Evolutionary conservation across 2,888 invertebrate species (phyloP).

Genomic region (Euplexia lucipara): DNA sequence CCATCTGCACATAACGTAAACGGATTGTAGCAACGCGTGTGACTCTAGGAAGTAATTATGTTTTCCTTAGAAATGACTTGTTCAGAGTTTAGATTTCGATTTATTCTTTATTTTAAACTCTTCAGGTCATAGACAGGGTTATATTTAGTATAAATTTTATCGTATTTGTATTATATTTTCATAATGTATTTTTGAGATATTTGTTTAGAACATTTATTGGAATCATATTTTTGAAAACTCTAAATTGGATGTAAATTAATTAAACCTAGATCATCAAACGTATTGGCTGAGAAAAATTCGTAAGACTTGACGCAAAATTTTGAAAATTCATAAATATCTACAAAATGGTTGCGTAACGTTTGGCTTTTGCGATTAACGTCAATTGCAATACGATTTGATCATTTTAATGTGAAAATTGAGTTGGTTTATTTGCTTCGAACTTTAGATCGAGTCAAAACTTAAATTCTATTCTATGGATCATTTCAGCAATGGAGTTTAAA

Average conservation of each 20-base stretch:
- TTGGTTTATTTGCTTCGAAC: constrained; percentile 66
- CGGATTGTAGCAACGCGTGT: constrained; percentile 52
- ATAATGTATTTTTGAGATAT: constrained; percentile 91
- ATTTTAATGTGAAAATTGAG: constrained; percentile 56
- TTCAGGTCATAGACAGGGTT: constrained; percentile 91
- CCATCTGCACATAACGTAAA: constrained; percentile 29
- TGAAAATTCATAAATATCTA: constrained; percentile 65
- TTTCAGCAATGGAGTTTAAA: constrained; percentile 81
- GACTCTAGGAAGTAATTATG: constrained; percentile 53
- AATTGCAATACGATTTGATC: constrained; percentile 61
- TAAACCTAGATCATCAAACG: constrained; percentile 82
- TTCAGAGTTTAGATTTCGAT: constrained; percentile 86
- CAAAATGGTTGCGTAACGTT: constrained; percentile 58
- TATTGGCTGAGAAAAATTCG: constrained; percentile 78
- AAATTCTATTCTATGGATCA: constrained; percentile 75
- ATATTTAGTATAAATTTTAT: constrained; percentile 91
- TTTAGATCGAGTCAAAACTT: constrained; percentile 74
- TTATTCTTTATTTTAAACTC: constrained; percentile 85
- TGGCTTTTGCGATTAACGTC: constrained; percentile 62
- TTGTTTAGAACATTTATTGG: constrained; percentile 90
- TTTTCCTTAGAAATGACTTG: constrained; percentile 85
- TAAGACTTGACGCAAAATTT: constrained; percentile 59
- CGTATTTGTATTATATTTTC: constrained; percentile 91
- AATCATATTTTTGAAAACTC: constrained; percentile 90
- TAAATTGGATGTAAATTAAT: constrained; percentile 86